Evolutionary conservation across 2,888 invertebrate genomes (phyloP).

Genomic region (Xestia ashworthii): DNA sequence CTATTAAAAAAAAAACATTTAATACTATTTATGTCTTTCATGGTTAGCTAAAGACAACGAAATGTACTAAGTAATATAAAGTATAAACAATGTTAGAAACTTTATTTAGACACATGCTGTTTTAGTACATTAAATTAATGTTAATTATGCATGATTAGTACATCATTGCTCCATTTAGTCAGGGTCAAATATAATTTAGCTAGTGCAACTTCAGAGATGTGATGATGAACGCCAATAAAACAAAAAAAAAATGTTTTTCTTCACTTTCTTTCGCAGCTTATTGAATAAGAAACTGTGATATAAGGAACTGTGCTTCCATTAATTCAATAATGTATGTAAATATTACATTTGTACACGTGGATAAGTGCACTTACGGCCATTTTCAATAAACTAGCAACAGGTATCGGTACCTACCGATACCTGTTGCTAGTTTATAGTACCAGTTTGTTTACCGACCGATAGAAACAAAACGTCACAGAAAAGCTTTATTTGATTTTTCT

Average conservation of each 20-base stretch:
- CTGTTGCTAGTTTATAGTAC: too few species aligned
- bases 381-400: too few species aligned
- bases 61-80: neutral
- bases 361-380: neutral
- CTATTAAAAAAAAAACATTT: too few species aligned
- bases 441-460: too few species aligned
- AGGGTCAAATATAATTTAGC: neutral
- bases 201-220: neutral
- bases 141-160: neutral
- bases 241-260: neutral
- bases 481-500: too few species aligned
- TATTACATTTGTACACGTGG: neutral
- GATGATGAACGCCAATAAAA: neutral
- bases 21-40: neutral
- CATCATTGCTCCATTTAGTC: neutral
- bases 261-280: neutral
- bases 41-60: neutral
- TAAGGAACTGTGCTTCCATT: slow-evolving; percentile 43
- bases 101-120: neutral
- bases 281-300: neutral
- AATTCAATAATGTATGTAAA: neutral
- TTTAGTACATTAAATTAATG: neutral
- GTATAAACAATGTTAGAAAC: neutral
- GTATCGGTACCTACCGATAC: too few species aligned
- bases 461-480: too few species aligned